Evolutionary conservation across 2,888 invertebrate species (phyloP).

Genomic region (Xiphydria camelus): DNA sequence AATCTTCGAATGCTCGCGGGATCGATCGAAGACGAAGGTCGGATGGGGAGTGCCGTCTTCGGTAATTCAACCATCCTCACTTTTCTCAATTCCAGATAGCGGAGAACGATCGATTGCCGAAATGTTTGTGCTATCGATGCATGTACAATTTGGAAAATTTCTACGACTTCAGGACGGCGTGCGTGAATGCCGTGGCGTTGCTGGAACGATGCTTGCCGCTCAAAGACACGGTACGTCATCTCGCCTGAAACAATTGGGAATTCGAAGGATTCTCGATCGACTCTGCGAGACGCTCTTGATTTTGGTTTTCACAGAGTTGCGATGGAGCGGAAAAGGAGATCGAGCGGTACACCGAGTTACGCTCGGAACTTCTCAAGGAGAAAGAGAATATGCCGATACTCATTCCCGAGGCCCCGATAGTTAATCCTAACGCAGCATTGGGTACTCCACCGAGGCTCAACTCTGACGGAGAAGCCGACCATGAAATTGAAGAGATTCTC

Average conservation of each 20-base stretch:
- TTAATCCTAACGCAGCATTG: slow-evolving; percentile 55
- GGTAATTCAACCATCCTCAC: no score
- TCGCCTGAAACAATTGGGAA: no score
- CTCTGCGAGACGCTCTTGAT: no score
- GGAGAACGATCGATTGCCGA: slow-evolving; percentile 57
- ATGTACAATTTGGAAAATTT: slow-evolving; percentile 60
- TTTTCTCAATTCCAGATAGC: slow-evolving; percentile 56
- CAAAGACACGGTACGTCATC: slow-evolving; percentile 41
- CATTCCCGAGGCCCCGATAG: slow-evolving; percentile 54
- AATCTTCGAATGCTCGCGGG: no score
- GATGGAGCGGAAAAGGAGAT: slow-evolving; percentile 21
- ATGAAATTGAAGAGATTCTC: slow-evolving; percentile 47
- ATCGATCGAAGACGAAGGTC: no score
- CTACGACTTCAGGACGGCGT: slow-evolving; percentile 58
- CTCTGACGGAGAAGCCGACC: slow-evolving; percentile 52
- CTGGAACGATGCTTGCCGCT: slow-evolving; percentile 48
- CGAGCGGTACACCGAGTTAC: slow-evolving; percentile 35
- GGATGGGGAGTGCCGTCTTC: no score
- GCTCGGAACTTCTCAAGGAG: slow-evolving; percentile 42
- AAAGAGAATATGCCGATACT: slow-evolving; percentile 51
- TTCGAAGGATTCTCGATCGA: no score
- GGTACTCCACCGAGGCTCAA: slow-evolving; percentile 54
- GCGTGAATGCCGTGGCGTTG: slow-evolving; percentile 55
- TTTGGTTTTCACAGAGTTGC: slow-evolving; percentile 17
- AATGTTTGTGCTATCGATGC: slow-evolving; percentile 59